Evolutionary conservation across 2,113 vertebrate species (phyloP).

Genomic region (Butorides virescens): DNA sequence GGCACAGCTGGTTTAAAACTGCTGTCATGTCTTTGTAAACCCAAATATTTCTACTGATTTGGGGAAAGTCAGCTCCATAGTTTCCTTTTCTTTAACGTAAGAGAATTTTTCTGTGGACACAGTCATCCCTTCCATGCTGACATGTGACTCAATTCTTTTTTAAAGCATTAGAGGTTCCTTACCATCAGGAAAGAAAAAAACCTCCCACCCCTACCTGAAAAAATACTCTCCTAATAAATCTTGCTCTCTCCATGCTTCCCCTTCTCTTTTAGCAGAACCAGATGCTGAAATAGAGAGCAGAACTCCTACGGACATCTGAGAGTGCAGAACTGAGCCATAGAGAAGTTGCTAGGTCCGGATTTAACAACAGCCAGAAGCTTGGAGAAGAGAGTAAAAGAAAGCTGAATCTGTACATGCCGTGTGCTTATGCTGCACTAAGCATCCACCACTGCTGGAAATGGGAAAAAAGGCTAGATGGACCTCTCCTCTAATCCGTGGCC

Average conservation of each 20-base stretch:
- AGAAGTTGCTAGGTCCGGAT: not conserved
- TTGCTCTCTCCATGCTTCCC: not conserved
- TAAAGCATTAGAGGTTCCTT: not conserved
- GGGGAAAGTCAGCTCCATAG: not conserved
- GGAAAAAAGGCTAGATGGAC: not conserved
- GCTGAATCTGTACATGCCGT: not conserved
- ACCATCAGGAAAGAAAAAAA: not conserved
- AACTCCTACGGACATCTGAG: not conserved
- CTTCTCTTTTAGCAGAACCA: not conserved
- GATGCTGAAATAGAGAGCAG: not conserved
- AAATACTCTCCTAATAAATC: not conserved
- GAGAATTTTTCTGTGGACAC: not conserved
- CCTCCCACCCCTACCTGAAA: not conserved
- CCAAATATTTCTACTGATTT: not conserved
- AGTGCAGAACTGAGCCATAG: not conserved
- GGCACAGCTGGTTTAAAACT: not conserved
- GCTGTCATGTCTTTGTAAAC: not conserved
- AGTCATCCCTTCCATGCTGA: not conserved
- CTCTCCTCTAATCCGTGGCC: not conserved
- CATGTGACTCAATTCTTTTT: not conserved
- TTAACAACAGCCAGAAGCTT: not conserved
- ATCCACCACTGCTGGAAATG: not conserved
- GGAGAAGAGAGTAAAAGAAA: not conserved
- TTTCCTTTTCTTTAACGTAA: not conserved
- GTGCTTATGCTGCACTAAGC: not conserved